Evolutionary conservation across 2,797 vertebrate genomes (phyloP), one percentile per base, ranked within the genome.

Genomic region (Peromyscus eremicus): DNA sequence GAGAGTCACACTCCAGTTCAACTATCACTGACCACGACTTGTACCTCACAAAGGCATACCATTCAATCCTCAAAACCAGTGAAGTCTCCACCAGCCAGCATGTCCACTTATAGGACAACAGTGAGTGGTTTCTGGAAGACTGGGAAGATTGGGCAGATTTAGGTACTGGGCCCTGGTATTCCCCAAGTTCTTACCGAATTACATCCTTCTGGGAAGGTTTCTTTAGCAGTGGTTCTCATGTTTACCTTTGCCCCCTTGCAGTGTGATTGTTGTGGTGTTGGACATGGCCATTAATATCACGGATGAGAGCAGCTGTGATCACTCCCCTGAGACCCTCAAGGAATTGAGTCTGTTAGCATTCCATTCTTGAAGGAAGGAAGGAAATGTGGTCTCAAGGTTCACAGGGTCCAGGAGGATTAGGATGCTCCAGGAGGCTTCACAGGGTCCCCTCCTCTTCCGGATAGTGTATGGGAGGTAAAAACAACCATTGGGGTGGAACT

Each of bases 21-120:
- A 10, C 43, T 83, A 92, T 32, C 32, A 13, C 8, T 19, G 70
- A 83, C 76, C 66, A 75, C 6, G 6, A 12, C 83, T 23, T 83
- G 68, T 85, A 71, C 88, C 77, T 43, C 29, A 85, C 40, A 68
- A 52, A 62, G 46, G 57, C 52, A n/a, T 60, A 85, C n/a, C 89
- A 88, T 94, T 93, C 73, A 92, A 84, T 86, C 92, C 77, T 85
- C 85, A 32, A 84, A 81, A 55, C 21, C 40, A 37, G 71, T 1
- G 64, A 64, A 1, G 21, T 3, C 71, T 77, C 43, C 60, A n/a
- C 55, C 71, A 60, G 82, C 91, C 62, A 85, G 92, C 25, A 16
- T 8, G 29, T 70, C 66, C 88, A 81, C 84, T 82, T 79, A 43
- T 16, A 71, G 62, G 29, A 49, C 40, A 43, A 73, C 40, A 68